Conservation (phyloP, 2,888 invertebrate genomes). For the Tryphoninae sp. region DNA sequence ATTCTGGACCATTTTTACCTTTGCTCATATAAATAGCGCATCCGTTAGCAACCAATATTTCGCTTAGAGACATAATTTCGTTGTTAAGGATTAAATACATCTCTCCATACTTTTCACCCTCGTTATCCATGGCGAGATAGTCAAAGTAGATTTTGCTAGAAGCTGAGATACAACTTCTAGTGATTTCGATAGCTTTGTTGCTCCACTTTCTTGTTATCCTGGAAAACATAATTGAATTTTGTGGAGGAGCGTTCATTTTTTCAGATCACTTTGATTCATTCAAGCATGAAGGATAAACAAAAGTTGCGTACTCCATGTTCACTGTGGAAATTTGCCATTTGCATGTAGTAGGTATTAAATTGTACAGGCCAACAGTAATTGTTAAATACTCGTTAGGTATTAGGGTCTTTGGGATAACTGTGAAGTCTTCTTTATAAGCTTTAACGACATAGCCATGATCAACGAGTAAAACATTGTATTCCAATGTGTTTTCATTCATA, state of each 20-base stretch:
- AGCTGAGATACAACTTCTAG: slow-evolving; percentile 67
- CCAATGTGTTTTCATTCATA: slow-evolving; percentile 13
- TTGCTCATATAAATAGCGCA: slow-evolving; percentile 70
- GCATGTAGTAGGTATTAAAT: slow-evolving; percentile 54
- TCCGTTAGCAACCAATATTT: slow-evolving; percentile 68
- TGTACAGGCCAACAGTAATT: slow-evolving; percentile 51
- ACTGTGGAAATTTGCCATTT: background rate
- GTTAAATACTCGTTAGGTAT: slow-evolving; percentile 58
- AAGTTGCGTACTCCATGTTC: slow-evolving; percentile 13
- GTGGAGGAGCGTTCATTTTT: background rate
- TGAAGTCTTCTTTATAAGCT: slow-evolving; percentile 55
- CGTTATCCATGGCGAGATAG: slow-evolving; percentile 63
- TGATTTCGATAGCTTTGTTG: slow-evolving; percentile 66
- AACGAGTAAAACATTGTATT: slow-evolving; percentile 62
- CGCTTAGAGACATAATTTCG: slow-evolving; percentile 69
- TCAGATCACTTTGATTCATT: background rate
- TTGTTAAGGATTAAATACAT: slow-evolving; percentile 73
- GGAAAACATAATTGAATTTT: background rate
- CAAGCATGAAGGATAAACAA: background rate
- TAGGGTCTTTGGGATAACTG: slow-evolving; percentile 42
- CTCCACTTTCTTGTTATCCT: slow-evolving; percentile 70
- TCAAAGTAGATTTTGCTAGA: slow-evolving; percentile 72
- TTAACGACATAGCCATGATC: slow-evolving; percentile 62
- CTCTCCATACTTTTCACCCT: slow-evolving; percentile 73
- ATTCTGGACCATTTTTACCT: slow-evolving; percentile 58